A percentile compares a stretch with the other conserved stretches of the same genome.
phyloP scores from a whole-genome alignment of 92 coral and sea anemone species.

The Porites rus region DNA sequence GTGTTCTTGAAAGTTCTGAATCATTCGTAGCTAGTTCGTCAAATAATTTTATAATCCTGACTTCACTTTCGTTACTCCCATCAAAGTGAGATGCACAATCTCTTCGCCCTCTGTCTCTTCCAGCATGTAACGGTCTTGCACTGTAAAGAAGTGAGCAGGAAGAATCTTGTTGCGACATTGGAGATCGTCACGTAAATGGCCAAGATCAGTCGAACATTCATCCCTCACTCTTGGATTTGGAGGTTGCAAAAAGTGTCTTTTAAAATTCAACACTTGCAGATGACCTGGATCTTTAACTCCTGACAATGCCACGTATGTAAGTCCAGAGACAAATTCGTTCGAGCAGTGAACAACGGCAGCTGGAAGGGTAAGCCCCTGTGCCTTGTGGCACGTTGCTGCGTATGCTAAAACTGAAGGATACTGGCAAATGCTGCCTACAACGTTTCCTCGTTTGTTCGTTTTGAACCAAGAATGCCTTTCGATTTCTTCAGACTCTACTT shows the following conservation, averaged over 20 bases:
- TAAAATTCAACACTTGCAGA: slow-evolving; percentile 48
- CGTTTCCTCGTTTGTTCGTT: slow-evolving; percentile 34
- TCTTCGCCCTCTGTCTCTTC: slow-evolving; percentile 13
- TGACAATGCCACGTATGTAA: slow-evolving; percentile 51
- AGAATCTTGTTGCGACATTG: slow-evolving; percentile 35
- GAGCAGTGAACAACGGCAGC: slow-evolving; percentile 65
- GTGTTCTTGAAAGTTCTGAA: slow-evolving; percentile 28
- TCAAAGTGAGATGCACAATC: slow-evolving; percentile 14
- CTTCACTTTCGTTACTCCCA: slow-evolving; percentile 8
- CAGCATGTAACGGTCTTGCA: slow-evolving; percentile 7
- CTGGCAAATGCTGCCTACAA: slow-evolving; percentile 45
- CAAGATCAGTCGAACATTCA: slow-evolving; percentile 26
- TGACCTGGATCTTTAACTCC: slow-evolving; percentile 38
- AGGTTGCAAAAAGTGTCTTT: slow-evolving; percentile 14
- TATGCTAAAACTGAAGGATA: slow-evolving; percentile 37
- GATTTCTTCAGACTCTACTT: slow-evolving; percentile 28
- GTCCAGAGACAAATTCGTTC: slow-evolving; percentile 67
- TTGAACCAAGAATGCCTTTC: slow-evolving; percentile 53
- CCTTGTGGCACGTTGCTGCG: slow-evolving; percentile 59
- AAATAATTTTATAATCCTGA: slow-evolving; percentile 29
- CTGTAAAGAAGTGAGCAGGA: background rate
- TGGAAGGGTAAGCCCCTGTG: slow-evolving; percentile 61
- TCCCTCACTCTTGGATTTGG: slow-evolving; percentile 18
- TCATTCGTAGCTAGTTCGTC: slow-evolving; percentile 19
- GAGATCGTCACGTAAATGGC: slow-evolving; percentile 9